Evolutionary conservation across 2,113 vertebrate genomes (phyloP).

Genomic region (Felis catus): DNA sequence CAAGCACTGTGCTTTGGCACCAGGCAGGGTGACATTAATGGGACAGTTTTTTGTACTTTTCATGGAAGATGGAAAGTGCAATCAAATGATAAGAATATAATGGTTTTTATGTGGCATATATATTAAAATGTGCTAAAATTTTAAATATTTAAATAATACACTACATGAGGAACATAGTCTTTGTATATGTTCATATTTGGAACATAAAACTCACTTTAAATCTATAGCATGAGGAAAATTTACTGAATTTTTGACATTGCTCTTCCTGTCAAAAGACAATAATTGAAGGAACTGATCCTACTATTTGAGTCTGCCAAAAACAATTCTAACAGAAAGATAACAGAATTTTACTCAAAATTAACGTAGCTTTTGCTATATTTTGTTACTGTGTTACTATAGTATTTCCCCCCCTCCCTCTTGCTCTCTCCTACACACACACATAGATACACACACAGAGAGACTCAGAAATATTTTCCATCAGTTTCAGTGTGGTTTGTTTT

Average conservation of each 20-base stretch:
- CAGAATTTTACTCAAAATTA: not conserved
- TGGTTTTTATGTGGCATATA: not conserved
- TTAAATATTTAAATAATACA: constrained; percentile 14
- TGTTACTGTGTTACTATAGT: not conserved
- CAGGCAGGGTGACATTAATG: not conserved
- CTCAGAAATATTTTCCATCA: not conserved
- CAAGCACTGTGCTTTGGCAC: not conserved
- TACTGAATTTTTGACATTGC: not conserved
- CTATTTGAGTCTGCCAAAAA: not conserved
- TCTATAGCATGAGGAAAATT: not conserved
- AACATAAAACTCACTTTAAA: not conserved
- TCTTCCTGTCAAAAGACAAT: not conserved
- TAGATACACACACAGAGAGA: not conserved
- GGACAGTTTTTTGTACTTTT: not conserved
- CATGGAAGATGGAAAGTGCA: not conserved
- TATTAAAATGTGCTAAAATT: not conserved
- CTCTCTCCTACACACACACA: not conserved
- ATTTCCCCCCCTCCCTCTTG: not conserved
- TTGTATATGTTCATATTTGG: not conserved
- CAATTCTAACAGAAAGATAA: not conserved
- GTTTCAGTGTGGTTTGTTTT: not conserved
- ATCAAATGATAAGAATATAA: not conserved
- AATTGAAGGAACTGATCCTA: not conserved
- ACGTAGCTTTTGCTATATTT: not conserved
- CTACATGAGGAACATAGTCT: not conserved